Evolutionary conservation across 2,113 vertebrate species (phyloP).

Genomic region (Proteles cristata): DNA sequence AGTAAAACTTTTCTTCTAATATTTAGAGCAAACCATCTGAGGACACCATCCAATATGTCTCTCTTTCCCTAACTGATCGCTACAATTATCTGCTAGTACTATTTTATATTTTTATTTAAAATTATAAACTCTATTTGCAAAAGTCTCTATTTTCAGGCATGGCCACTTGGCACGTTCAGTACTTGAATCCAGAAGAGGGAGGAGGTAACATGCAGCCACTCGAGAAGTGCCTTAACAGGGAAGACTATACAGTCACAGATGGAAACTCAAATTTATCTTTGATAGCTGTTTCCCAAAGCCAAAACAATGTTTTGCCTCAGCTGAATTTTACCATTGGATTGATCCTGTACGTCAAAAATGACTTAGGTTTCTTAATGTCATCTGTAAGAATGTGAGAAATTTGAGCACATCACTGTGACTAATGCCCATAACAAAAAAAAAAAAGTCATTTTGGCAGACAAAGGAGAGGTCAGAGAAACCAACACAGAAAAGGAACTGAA

Average conservation of each 20-base stretch:
- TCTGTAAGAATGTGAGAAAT: neutral
- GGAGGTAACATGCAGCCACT: too few species aligned
- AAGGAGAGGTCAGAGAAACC: slow-evolving; percentile 49
- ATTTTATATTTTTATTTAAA: slow-evolving; percentile 32
- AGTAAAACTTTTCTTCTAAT: neutral
- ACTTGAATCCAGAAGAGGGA: neutral
- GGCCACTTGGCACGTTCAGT: neutral
- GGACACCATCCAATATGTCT: neutral
- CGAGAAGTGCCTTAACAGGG: neutral
- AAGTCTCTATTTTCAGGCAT: neutral
- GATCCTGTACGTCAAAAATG: neutral
- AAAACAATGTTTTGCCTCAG: neutral
- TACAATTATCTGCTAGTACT: neutral
- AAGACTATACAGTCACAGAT: neutral
- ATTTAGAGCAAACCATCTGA: neutral
- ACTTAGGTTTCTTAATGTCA: neutral
- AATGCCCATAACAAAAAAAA: neutral
- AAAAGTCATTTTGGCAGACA: slow-evolving; percentile 5
- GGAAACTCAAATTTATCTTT: neutral
- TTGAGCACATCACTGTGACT: slow-evolving; percentile 3
- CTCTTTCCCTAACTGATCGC: neutral
- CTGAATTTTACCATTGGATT: slow-evolving; percentile 2
- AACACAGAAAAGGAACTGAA: slow-evolving; percentile 18
- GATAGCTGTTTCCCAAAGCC: neutral
- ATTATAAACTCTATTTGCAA: neutral